Conservation (phyloP, 2,113 vertebrate species). For the pig (Sus scrofa) region DNA sequence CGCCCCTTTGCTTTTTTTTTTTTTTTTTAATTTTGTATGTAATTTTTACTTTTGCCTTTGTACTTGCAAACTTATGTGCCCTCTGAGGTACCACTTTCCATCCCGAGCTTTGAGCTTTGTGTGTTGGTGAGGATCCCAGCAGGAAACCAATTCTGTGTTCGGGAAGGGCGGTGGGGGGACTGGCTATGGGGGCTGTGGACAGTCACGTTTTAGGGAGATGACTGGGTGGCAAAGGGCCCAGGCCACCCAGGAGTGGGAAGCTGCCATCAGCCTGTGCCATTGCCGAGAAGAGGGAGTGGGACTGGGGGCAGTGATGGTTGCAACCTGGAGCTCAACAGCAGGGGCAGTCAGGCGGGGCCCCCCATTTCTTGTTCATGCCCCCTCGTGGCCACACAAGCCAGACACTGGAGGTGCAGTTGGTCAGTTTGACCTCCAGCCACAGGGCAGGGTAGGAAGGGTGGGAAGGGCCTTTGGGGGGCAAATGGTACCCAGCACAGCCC, state of each 20-base stretch:
- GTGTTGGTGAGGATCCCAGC: not conserved
- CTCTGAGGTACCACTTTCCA: not conserved
- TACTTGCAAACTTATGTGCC: not conserved
- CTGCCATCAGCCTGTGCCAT: fast-evolving
- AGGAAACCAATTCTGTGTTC: not conserved
- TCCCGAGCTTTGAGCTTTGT: fast-evolving
- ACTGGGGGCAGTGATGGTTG: fast-evolving
- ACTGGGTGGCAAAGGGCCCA: fast-evolving
- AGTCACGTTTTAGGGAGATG: not conserved
- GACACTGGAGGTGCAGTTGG: no score
- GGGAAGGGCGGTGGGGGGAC: not conserved
- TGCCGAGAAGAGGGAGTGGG: not conserved
- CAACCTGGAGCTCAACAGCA: not conserved
- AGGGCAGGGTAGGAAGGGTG: not conserved
- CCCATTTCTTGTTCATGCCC: not conserved
- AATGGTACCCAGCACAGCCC: fast-evolving
- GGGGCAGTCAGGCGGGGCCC: not conserved
- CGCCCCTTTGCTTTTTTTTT: not conserved
- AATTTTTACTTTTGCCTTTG: not conserved
- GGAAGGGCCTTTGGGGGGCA: not conserved
- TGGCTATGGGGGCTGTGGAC: no score
- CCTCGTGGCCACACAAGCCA: not conserved
- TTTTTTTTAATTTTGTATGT: not conserved
- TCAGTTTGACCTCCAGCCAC: not conserved
- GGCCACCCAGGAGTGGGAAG: not conserved